A percentile compares a stretch with the other conserved stretches of the same genome.
Conservation (phyloP, 2,113 vertebrate species). For the Chamaea fasciata region DNA sequence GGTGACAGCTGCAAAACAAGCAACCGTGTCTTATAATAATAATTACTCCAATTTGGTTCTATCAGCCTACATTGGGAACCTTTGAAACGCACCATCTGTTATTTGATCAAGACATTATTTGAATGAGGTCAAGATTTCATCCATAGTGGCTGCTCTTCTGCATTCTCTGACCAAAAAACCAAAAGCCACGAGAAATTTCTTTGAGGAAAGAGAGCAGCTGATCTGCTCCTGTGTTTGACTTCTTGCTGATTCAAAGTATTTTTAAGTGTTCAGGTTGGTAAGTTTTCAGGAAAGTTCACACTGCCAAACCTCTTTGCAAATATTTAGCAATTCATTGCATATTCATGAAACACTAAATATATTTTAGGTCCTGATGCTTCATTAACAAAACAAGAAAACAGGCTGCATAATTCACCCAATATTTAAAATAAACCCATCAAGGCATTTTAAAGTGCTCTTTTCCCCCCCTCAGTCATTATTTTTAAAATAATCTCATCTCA, state of each 20-base stretch:
- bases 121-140: background rate
- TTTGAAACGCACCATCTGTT: background rate
- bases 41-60: background rate
- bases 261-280: background rate
- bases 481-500: background rate
- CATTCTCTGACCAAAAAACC: background rate
- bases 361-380: conserved; percentile 37
- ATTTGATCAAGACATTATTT: background rate
- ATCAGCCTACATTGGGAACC: background rate
- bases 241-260: background rate
- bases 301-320: background rate
- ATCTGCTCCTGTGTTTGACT: background rate
- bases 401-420: conserved; percentile 14
- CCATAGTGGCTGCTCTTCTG: background rate
- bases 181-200: background rate
- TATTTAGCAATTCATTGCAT: conserved; percentile 26
- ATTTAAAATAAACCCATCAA: background rate
- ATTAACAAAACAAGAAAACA: conserved; percentile 51
- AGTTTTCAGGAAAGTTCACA: background rate
- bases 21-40: background rate
- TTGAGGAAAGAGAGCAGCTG: background rate
- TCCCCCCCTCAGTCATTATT: background rate
- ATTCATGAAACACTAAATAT: conserved; percentile 41
- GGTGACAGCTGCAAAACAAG: background rate
- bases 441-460: background rate